Evolutionary conservation across 2,113 vertebrate genomes (phyloP).

Genomic region (Agapornis roseicollis): DNA sequence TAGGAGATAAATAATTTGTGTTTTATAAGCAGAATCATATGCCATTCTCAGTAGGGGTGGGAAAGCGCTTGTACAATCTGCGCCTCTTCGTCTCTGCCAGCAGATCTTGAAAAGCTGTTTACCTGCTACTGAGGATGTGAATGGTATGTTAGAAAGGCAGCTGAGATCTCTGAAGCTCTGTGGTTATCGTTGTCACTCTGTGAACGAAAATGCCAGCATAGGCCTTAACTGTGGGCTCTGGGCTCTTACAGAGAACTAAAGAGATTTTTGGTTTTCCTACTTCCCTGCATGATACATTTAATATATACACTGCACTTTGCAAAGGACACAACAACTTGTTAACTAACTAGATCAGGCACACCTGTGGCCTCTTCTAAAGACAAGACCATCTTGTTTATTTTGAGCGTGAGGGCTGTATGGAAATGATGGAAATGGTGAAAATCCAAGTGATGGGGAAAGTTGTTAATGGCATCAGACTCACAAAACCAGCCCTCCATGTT

Average conservation of each 20-base stretch:
- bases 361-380: background rate
- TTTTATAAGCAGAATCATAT: conserved; percentile 47
- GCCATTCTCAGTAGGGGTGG: conserved; percentile 37
- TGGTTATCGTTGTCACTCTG: background rate
- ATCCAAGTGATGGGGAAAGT: background rate
- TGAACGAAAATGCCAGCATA: background rate
- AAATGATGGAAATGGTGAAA: background rate
- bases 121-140: background rate
- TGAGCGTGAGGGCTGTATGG: background rate
- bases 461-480: background rate
- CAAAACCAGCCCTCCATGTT: background rate
- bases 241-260: background rate
- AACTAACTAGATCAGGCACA: background rate
- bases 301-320: background rate
- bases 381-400: background rate
- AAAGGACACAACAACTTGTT: background rate
- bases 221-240: background rate
- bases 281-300: background rate
- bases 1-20: conserved; percentile 19
- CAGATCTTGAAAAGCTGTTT: conserved; percentile 38
- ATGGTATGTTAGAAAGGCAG: conserved; percentile 2
- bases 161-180: background rate
- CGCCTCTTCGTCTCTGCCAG: conserved; percentile 42
- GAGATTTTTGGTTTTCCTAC: background rate
- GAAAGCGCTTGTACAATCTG: conserved; percentile 32